Conservation (phyloP, 2,113 vertebrate species). For the Scomber japonicus region DNA sequence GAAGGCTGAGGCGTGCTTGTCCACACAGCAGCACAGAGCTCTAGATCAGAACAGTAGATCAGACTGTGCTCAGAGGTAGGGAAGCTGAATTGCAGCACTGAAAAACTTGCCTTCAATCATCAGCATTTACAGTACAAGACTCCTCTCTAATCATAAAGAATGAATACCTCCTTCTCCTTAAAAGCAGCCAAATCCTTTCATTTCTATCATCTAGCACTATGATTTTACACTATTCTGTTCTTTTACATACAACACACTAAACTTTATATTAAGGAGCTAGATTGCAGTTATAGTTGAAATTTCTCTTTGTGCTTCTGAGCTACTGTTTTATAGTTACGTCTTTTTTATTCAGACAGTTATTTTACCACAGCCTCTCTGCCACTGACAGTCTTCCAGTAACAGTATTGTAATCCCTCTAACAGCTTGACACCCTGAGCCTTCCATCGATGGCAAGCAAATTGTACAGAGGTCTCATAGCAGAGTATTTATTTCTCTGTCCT, state of each 20-base stretch:
- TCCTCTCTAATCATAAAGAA: neutral
- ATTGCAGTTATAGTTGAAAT: constrained; percentile 14
- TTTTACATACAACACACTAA: constrained; percentile 27
- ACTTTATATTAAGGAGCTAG: constrained; percentile 4
- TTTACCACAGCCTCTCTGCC: constrained; percentile 15
- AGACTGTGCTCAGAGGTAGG: constrained; percentile 23
- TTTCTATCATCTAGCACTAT: neutral
- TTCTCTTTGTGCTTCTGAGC: constrained; percentile 29
- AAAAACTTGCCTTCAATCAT: constrained; percentile 26
- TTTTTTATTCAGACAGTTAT: constrained; percentile 20
- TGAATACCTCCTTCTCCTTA: neutral
- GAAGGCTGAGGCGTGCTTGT: constrained; percentile 23
- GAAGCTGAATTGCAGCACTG: constrained; percentile 8
- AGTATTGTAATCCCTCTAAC: constrained; percentile 41
- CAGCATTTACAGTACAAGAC: constrained; percentile 15
- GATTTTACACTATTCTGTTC: constrained; percentile 1
- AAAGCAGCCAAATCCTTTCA: neutral
- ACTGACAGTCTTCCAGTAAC: constrained; percentile 31
- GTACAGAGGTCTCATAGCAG: neutral
- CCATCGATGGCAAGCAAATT: constrained; percentile 13
- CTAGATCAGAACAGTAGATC: constrained; percentile 15
- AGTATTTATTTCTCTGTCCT: constrained; percentile 30
- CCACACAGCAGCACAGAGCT: constrained; percentile 9
- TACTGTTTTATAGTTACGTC: constrained; percentile 2
- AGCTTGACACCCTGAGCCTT: constrained; percentile 27